A percentile compares a stretch with the other conserved stretches of the same genome.
phyloP scores from a whole-genome alignment of 2,113 vertebrate genomes.

The Plecturocebus donacophilus region DNA sequence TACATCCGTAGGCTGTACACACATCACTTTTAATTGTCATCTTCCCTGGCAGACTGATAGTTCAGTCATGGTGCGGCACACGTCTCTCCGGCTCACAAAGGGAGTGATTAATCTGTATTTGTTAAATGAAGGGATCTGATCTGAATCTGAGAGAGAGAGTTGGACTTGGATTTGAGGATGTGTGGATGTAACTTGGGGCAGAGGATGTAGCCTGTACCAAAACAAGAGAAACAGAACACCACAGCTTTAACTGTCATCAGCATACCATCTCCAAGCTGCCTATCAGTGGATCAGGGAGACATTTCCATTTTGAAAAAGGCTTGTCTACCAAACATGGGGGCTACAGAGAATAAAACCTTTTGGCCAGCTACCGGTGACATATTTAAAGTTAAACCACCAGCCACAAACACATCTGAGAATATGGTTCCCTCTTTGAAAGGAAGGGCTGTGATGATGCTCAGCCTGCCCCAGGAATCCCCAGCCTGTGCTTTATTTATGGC shows the following conservation, averaged over 20 bases:
- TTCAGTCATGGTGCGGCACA: too few species aligned
- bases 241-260: neutral
- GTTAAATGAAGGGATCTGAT: neutral
- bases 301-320: neutral
- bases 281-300: neutral
- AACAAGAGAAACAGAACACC: neutral
- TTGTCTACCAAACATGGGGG: neutral
- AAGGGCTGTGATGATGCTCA: constrained; percentile 19
- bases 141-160: neutral
- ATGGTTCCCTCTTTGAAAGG: neutral
- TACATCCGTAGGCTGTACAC: neutral
- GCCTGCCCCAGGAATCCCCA: neutral
- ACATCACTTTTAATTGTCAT: neutral
- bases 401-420: neutral
- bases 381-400: neutral
- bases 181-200: neutral
- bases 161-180: neutral
- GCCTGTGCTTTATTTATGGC: neutral
- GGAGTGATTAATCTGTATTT: neutral
- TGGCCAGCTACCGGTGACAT: neutral
- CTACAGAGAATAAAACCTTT: neutral
- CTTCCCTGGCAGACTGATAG: neutral
- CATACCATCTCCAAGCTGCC: neutral
- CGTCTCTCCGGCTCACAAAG: neutral
- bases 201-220: neutral